Evolutionary conservation across 23 tunicate species (phyloP), one percentile per base, ranked within the genome.

Genomic region (Ciona savignyi): DNA sequence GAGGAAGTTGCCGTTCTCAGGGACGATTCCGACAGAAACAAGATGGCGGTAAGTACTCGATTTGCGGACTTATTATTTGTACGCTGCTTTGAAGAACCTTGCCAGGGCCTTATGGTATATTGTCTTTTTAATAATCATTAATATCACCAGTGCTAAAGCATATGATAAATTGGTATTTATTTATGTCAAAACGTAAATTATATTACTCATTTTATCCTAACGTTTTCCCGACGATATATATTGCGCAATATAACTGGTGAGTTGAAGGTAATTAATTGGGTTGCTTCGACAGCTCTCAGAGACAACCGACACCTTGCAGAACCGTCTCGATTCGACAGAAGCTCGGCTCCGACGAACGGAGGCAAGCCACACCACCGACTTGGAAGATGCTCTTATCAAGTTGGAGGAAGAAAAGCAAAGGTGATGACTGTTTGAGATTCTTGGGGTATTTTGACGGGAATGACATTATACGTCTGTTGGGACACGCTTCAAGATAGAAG

Each of bases 341-440:
- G 97, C 85, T 0, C 79, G 83, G 23, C 75, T 91, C 19, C 74
- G 86, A 2, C 77, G 91, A 35, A 84, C 86, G 28, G 97, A 84
- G 33, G 86, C 76, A 67, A 61, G 84, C 65, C 97, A 91, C 73
- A 91, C 86, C 28, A 62, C 75, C 29, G 83, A 93, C 35, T 67
- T 94, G 56, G 99, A 94, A 67, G 99, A 94, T 76, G 99, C 94
- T 42, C 86, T 94, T 23, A 80, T 87, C 26, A 79, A 87, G 79
- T 80, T 94, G 66, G 99, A 94, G 74, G 87, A 83, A 63, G 99
- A 94, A 51, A 80, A 85, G 33, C 91, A 94, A 65, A 78, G 88
- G 90, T 94, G 31, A 26, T 72, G 56, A 15, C 56, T n/a, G n/a
- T n/a, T n/a, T n/a, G n/a, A n/a, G n/a, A n/a, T n/a, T n/a, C n/a